Evolutionary conservation across 2,888 invertebrate species (phyloP).

Genomic region (Cremastinae sp.): DNA sequence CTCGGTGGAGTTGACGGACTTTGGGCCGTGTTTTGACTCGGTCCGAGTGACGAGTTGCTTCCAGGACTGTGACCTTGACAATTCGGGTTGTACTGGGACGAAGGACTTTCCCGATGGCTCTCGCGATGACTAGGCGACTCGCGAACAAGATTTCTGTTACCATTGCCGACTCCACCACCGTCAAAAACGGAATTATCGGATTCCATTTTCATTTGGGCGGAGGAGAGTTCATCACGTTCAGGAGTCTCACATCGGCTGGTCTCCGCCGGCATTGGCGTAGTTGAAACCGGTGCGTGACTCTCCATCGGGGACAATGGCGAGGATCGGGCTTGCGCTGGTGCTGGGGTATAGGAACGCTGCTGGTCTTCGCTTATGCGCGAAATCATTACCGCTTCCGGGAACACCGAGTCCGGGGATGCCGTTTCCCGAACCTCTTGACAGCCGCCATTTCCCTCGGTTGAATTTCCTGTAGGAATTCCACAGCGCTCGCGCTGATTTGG

Average conservation of each 20-base stretch:
- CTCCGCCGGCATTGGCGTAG: slow-evolving; percentile 76
- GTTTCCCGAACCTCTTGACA: slow-evolving; percentile 61
- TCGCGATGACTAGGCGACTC: slow-evolving; percentile 69
- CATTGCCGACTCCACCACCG: slow-evolving; percentile 78
- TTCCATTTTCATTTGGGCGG: slow-evolving; percentile 78
- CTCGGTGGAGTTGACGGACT: slow-evolving; percentile 69
- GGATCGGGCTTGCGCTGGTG: slow-evolving; percentile 75
- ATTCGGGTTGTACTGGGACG: slow-evolving; percentile 75
- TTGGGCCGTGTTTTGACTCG: slow-evolving; percentile 14
- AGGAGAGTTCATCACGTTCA: slow-evolving; percentile 73
- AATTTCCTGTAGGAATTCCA: slow-evolving; percentile 1
- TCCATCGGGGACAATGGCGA: slow-evolving; percentile 82
- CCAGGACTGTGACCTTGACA: slow-evolving; percentile 74
- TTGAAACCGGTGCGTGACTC: slow-evolving; percentile 78
- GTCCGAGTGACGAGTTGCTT: slow-evolving; percentile 64
- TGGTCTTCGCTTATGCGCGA: slow-evolving; percentile 64
- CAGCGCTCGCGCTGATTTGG: slow-evolving; percentile 62
- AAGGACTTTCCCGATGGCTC: slow-evolving; percentile 75
- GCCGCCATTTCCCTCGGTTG: slow-evolving; percentile 27
- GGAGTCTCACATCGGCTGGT: slow-evolving; percentile 72
- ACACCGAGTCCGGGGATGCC: slow-evolving; percentile 82
- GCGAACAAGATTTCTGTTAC: slow-evolving; percentile 67
- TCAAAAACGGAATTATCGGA: slow-evolving; percentile 83
- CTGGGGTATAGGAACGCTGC: slow-evolving; percentile 74
- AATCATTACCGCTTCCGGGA: slow-evolving; percentile 82